Base-by-base conservation (phyloP, 37 sponge, comb jelly and placozoan species). In the Oscarella lobularis region DNA sequence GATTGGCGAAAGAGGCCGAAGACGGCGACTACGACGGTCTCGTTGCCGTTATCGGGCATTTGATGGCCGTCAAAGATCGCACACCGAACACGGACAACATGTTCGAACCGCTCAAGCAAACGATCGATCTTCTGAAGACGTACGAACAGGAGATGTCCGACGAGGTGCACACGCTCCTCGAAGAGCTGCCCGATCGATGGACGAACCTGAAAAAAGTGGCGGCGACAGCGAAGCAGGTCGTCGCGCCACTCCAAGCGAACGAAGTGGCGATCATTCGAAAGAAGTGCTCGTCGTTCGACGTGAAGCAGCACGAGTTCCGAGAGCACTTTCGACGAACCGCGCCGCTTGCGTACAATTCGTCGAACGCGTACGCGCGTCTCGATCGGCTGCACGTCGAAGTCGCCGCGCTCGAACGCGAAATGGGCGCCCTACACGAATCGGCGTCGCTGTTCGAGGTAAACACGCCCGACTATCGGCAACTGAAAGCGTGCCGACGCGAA, bases 151-250 rank as follows among this genome's bases (percentile, higher is more conserved):
- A 97, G 74, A 83, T 97, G 88, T 74, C 87, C 5, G 98, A 97
- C 36, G 98, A 88, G 0, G 91, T 97, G 2, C 89, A 97, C 48
- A 83, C 29, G 20, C 27, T 30, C 31, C 35, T 73, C 20, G 85
- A 96, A 87, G 95, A 94, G 74, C 82, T 98, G 6, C 99, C 99
- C 36, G 99, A 98, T 82, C 87, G 91, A 74, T 98, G 99, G 99
- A 91, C 88, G 72, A 82, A 82, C 60, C 81, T 88, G 33, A 98
- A 94, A 88, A 98, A 98, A 74, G 81, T 80, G 67, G 76, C 92
- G 30, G 85, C 90, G 20, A 78, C 85, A 41, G 85, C 91, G 74
- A 98, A 98, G 68, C 99, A 98, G 54, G 81, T 85, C 37, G 99
- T 98, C 0, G 95, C 92, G 38, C 99, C 99, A 6, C 67, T 98